These are phyloP conservation scores for Buphagus erythrorhynchus DNA, from an alignment of 2,797 vertebrate genomes.

Conservation along the genomic window DNA sequence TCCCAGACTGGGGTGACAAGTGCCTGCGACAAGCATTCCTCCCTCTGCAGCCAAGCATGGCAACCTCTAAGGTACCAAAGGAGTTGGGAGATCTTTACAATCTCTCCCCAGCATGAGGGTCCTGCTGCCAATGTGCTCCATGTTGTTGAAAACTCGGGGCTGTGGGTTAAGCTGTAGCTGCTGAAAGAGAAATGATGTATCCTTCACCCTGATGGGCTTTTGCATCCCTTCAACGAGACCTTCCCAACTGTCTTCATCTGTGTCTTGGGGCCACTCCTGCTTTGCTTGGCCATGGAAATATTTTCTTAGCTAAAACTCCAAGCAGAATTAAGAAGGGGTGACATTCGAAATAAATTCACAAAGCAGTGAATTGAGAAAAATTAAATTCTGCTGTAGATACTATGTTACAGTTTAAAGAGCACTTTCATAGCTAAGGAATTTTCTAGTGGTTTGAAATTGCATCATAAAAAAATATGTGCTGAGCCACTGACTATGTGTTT, in stretches of 20 bases:
- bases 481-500: not conserved
- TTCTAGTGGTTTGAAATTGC: not conserved
- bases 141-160: not conserved
- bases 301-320: not conserved
- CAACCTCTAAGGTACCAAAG: not conserved
- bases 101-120: not conserved
- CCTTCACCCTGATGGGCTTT: not conserved
- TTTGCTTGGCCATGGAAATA: not conserved
- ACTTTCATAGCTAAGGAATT: not conserved
- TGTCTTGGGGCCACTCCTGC: not conserved
- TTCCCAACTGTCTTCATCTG: not conserved
- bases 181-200: not conserved
- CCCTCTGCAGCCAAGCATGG: not conserved
- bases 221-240: rapidly evolving
- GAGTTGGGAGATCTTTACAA: not conserved
- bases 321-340: not conserved
- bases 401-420: not conserved
- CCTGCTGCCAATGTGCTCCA: not conserved
- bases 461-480: not conserved
- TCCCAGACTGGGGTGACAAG: not conserved
- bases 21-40: rapidly evolving
- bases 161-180: not conserved
- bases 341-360: not conserved
- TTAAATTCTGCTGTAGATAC: not conserved
- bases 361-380: not conserved